Base-by-base conservation (phyloP, 2,113 vertebrate genomes). In the Pterocles gutturalis region DNA sequence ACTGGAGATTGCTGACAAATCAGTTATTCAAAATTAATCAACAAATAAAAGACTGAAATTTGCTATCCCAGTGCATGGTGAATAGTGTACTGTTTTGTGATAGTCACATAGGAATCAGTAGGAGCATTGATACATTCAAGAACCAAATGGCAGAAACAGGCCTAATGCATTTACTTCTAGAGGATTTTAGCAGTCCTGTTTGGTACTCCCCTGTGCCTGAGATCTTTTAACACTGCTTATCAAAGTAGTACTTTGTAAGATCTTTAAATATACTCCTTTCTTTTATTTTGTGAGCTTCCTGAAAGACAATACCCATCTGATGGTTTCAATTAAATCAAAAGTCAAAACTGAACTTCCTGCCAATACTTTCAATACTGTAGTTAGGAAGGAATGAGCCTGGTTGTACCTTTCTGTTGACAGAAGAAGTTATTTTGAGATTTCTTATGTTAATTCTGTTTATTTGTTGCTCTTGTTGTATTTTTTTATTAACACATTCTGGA, bases 251-350 rank as follows among this genome's bases (percentile, higher is more conserved):
- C 10, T 67, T 48, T 7, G 1, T 41, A 80, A 79, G 24, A 76
- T 53, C 89, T 89, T 89, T 3, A 69, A 58, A 61, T 89, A 45
- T 6, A 41, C 2, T 33, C 0, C 15, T 66, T 93, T 51, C 3
- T 38, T 85, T 90, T 88, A 60, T 75, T 89, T 83, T 87, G 25
- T 81, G 38, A 94, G 41, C 38, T 89, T 91, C 46, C 29, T 65
- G 65, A 89, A 89, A 89, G 26, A 48, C 29, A 65, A 45, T 82
- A 60, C 21, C 1, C 43, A 89, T 31, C 11, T 71, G 31, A 38
- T 66, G 9, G 17, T 87, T 78, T 83, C 53, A 2, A 71, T 76
- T 43, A 78, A 62, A 89, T 62, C 48, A 85, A 48, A 53, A 76
- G 26, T 49, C 34, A 81, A 76, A 66, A 45, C 22, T 55, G 24